Percentiles rank a stretch among this genome's conserved stretches.
Evolutionary conservation across 2,797 vertebrate genomes (phyloP).

Genomic region (Amblyraja radiata): DNA sequence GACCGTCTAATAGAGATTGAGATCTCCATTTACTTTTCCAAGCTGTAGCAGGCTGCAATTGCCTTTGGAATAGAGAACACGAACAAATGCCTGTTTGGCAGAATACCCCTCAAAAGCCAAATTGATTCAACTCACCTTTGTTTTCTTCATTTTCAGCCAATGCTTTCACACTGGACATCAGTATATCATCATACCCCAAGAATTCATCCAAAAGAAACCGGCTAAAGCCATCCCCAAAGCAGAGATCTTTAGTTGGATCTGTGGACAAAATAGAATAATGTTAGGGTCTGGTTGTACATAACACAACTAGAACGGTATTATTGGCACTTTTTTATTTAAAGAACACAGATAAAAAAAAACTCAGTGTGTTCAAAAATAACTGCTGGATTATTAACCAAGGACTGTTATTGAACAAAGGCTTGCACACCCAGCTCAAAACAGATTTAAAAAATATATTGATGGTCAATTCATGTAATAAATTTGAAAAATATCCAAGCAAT

Average conservation of each 20-base stretch:
- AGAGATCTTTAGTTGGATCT: conserved; percentile 80
- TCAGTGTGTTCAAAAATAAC: not conserved
- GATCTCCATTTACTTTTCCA: no score
- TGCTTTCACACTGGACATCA: conserved; percentile 97
- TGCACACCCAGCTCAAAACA: not conserved
- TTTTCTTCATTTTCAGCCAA: conserved; percentile 92
- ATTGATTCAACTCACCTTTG: conserved; percentile 66
- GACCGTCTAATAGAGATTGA: no score
- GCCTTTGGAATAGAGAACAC: not conserved
- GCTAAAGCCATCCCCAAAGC: conserved; percentile 91
- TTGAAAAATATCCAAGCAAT: not conserved
- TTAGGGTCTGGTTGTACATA: not conserved
- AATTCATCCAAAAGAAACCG: conserved; percentile 92
- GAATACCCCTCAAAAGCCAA: not conserved
- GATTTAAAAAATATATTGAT: not conserved
- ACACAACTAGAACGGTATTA: not conserved
- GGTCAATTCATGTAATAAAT: not conserved
- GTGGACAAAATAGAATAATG: conserved; percentile 31
- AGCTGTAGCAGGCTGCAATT: no score
- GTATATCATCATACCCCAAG: conserved; percentile 89
- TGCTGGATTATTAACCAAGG: not conserved
- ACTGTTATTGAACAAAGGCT: not conserved
- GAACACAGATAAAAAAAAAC: not conserved
- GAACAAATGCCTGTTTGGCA: not conserved
- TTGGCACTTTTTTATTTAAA: no score